phyloP scores from a whole-genome alignment of 53 echinoderm and acorn worm species.

The Stichopus horrens region DNA sequence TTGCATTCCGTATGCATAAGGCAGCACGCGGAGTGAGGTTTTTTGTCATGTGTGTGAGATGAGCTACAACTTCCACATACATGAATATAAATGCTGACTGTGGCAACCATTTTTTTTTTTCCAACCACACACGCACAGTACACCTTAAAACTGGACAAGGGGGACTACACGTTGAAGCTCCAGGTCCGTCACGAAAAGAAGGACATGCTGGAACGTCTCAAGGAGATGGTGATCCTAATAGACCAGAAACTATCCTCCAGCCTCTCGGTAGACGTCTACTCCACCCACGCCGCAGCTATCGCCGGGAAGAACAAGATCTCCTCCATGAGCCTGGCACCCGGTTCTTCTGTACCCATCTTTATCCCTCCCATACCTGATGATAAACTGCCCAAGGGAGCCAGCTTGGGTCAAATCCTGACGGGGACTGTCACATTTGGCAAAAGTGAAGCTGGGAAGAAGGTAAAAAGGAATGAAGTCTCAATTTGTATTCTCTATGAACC shows the following conservation, averaged over 20 bases:
- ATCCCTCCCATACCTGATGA: slow-evolving; percentile 92
- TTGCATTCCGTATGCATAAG: too few relatives aligned
- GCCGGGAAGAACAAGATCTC: slow-evolving; percentile 87
- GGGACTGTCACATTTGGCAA: slow-evolving; percentile 91
- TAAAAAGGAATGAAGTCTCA: slow-evolving; percentile 17
- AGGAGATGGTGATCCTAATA: slow-evolving; percentile 96
- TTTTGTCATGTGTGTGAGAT: too few relatives aligned
- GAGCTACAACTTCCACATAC: background rate
- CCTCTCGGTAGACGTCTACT: slow-evolving; percentile 82
- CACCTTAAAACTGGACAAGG: slow-evolving; percentile 95
- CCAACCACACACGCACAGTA: slow-evolving; percentile 56
- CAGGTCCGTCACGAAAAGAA: slow-evolving; percentile 94
- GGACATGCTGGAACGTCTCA: slow-evolving; percentile 85
- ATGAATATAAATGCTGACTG: background rate
- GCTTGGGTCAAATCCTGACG: slow-evolving; percentile 90
- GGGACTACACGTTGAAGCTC: slow-evolving; percentile 96
- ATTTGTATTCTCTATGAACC: too few relatives aligned
- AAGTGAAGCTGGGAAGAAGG: slow-evolving; percentile 85
- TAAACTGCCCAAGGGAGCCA: slow-evolving; percentile 92
- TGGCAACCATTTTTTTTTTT: background rate
- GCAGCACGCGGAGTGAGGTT: too few relatives aligned
- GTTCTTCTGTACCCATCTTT: slow-evolving; percentile 72
- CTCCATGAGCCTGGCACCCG: slow-evolving; percentile 63
- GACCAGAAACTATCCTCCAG: slow-evolving; percentile 98
- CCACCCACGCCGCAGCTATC: slow-evolving; percentile 74